phyloP scores from a whole-genome alignment of 1,140 invertebrate species.

The Drosophila biarmipes region DNA sequence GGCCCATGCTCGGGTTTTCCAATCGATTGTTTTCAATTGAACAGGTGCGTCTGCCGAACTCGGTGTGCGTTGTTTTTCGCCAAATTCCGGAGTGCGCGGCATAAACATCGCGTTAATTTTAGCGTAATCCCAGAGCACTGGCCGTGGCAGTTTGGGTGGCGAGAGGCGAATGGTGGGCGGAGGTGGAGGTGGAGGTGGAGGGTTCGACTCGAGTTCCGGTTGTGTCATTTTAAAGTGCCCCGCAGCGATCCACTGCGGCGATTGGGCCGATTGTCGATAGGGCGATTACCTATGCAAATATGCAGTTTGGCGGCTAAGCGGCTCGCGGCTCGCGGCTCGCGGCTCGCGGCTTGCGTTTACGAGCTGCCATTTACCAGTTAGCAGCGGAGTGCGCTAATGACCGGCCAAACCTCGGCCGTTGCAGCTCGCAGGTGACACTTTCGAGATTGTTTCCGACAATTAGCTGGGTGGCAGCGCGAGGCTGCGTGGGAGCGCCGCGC shows the following conservation, averaged over 20 bases:
- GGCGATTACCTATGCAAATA: conserved; percentile 39
- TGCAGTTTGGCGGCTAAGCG: conserved; percentile 30
- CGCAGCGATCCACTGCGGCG: background rate
- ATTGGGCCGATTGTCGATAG: conserved; percentile 8
- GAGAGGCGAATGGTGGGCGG: no score
- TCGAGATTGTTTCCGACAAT: conserved; percentile 19
- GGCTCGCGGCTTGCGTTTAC: conserved; percentile 7
- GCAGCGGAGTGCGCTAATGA: conserved; percentile 26
- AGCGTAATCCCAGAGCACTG: conserved; percentile 11
- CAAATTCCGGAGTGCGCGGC: conserved; percentile 4
- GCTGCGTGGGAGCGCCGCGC: conserved; percentile 32
- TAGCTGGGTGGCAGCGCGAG: conserved; percentile 17
- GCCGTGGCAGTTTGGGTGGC: background rate
- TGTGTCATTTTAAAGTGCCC: conserved; percentile 30
- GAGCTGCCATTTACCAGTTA: background rate
- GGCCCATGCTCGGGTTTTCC: conserved; percentile 11
- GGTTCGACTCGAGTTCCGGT: background rate
- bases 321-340: conserved; percentile 12
- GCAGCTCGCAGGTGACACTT: background rate
- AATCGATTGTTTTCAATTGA: conserved; percentile 23
- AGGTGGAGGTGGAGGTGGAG: no score
- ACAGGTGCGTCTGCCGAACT: conserved; percentile 12
- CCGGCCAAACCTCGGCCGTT: background rate
- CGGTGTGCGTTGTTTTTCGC: conserved; percentile 11
- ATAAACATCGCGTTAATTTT: conserved; percentile 10